Evolutionary conservation across 2,113 vertebrate genomes (phyloP).

Genomic region (Shinisaurus crocodilurus): DNA sequence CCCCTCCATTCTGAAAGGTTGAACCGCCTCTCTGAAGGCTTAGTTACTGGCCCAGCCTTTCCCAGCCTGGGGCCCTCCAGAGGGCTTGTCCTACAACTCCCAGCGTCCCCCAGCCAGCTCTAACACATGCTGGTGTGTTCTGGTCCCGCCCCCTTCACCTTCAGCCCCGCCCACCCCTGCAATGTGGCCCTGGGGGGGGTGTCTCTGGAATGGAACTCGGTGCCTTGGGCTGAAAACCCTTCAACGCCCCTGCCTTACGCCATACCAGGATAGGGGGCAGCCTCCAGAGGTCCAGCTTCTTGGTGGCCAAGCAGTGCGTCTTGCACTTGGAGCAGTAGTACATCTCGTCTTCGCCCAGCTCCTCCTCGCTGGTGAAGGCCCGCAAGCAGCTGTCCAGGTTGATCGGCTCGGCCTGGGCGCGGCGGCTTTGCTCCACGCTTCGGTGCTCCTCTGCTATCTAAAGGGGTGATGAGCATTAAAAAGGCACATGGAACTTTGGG

Average conservation of each 20-base stretch:
- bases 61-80: too few relatives aligned
- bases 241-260: too few relatives aligned
- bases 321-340: conserved; percentile 99
- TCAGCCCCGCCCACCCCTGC: too few relatives aligned
- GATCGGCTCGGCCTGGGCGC: conserved; percentile 95
- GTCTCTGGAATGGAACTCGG: too few relatives aligned
- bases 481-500: not conserved
- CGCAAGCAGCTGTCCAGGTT: conserved; percentile 95
- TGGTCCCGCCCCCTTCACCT: too few relatives aligned
- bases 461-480: not conserved
- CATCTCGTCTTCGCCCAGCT: conserved; percentile 96
- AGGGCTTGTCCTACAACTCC: too few relatives aligned
- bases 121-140: too few relatives aligned
- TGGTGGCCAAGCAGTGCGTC: conserved; percentile 94
- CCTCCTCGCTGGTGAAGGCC: conserved; percentile 96
- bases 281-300: conserved; percentile 98
- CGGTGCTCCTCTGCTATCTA: conserved; percentile 95
- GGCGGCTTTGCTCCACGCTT: conserved; percentile 94
- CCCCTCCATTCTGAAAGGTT: too few relatives aligned
- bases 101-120: too few relatives aligned
- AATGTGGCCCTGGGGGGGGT: too few relatives aligned
- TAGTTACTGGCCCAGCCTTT: not conserved
- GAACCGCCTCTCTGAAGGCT: too few relatives aligned
- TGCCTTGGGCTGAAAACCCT: too few relatives aligned
- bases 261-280: conserved; percentile 94